Base-by-base conservation (phyloP, 2,113 vertebrate species). In the Campylomormyrus tamandua region DNA sequence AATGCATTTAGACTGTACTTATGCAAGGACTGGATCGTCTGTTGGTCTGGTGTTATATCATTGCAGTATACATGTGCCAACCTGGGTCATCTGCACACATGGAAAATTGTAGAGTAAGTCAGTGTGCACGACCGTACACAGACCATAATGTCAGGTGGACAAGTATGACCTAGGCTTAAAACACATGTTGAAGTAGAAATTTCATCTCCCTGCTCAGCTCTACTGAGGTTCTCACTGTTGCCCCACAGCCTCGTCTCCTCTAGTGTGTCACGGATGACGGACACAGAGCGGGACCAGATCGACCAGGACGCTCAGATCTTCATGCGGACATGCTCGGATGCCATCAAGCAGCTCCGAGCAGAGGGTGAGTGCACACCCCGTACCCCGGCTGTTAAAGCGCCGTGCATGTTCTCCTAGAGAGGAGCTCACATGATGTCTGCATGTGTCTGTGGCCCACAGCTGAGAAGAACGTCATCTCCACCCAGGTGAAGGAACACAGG, bases 271-370 rank as follows among this genome's bases (percentile, higher is more conserved):
- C 96, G 96, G 42, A 99, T 99, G 98, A 98, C 98, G 0, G 98
- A 99, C 90, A 96, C 93, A 0, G 98, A 99, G 53, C 96, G 98
- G 27, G 98, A 99, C 92, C 98, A 99, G 95, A 99, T 99, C 35
- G 98, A 99, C 93, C 98, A 99, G 92, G 98, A 99, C 35, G 98
- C 98, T 84, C 98, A 99, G 92, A 97, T 97, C 90, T 99, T 99
- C 90, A 98, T 99, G 97, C 96, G 97, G 91, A 97, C 98, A 0
- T 99, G 98, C 90, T 97, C 98, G 0, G 98, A 99, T 84, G 98
- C 98, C 48, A 99, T 99, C 91, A 97, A 96, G 86, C 97, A 97
- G 49, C 96, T 99, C 8, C 95, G 97, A 88, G 91, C 94, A 21
- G 98, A 99, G 95, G 98, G 98, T 97, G 89, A 85, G 52, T 6